phyloP scores from a whole-genome alignment of 2,888 invertebrate genomes.

The Diaphora mendica region DNA sequence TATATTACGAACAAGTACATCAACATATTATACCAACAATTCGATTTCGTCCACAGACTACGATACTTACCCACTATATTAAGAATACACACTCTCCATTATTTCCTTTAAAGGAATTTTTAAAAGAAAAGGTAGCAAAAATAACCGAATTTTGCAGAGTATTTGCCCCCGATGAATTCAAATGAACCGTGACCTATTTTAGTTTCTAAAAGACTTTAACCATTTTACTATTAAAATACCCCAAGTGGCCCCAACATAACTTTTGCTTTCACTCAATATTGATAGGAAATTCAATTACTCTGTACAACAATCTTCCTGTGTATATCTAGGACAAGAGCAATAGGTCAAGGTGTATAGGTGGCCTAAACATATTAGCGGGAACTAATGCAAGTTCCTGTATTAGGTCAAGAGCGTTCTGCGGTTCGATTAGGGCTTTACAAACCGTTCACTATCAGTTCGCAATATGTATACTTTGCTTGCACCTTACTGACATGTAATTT shows the following conservation, averaged over 20 bases:
- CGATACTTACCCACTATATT: background rate
- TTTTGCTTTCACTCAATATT: constrained; percentile 4
- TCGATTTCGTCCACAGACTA: background rate
- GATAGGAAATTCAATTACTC: constrained; percentile 13
- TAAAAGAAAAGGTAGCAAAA: background rate
- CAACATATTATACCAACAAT: too few species aligned
- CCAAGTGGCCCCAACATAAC: background rate
- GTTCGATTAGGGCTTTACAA: background rate
- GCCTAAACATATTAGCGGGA: constrained; percentile 61
- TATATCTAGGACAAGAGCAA: constrained; percentile 46
- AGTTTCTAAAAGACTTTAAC: background rate
- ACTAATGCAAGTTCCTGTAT: constrained; percentile 58
- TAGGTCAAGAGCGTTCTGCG: constrained; percentile 38
- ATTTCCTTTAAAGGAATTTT: background rate
- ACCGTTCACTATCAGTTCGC: background rate
- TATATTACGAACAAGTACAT: too few species aligned
- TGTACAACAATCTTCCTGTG: constrained; percentile 5
- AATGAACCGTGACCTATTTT: background rate
- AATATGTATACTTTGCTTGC: background rate
- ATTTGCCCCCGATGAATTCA: background rate
- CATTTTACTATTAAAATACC: background rate
- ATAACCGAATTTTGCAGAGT: background rate
- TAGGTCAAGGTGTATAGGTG: constrained; percentile 55
- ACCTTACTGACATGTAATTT: background rate
- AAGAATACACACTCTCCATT: background rate